Evolutionary conservation across 92 coral and sea anemone species (phyloP), one percentile per base, ranked within the genome.

Genomic region (Umimayanthus kanabou): DNA sequence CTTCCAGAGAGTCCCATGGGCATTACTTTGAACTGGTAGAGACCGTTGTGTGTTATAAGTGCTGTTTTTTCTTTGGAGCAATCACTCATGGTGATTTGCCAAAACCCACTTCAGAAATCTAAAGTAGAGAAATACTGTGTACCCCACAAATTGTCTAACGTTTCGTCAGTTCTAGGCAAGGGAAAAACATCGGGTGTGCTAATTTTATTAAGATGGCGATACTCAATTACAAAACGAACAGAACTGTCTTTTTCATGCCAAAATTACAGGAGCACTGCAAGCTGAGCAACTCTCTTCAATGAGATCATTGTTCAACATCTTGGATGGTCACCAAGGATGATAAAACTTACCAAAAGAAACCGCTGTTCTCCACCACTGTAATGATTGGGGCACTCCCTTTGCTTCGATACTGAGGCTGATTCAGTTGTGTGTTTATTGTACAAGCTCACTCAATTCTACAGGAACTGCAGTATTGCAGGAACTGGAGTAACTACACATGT

Each of bases 191-290:
- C 87, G n/a, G 88, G 80, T 53, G 85, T 26, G 22, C 91, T 93
- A 33, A 91, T 71, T 20, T 64, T 61, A 57, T 93, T 90, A 15
- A 93, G 43, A 65, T 45, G 76, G 18, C 92, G 67, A 40, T 88
- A 93, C 37, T 93, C 95, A 0, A 90, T 65, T 55, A 92, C 91
- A 79, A 90, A 88, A 26, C 93, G 79, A 64, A 86, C 70, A 29
- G 92, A 77, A 16, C 87, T 87, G 76, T 93, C 96, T 22, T 91
- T 84, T 80, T 91, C 67, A 80, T 4, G 88, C 96, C n/a, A 93
- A 23, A 18, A 93, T 88, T 26, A 93, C 90, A 0, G 96, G 94
- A 2, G 91, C 81, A n/a, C 81, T 80, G 94, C 94, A 93, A 2
- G 89, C 92, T 8, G 92, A 84, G 39, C 72, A 80, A 22, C 94